phyloP scores from a whole-genome alignment of 2,888 invertebrate genomes.

The Philhelius pedissequus region DNA sequence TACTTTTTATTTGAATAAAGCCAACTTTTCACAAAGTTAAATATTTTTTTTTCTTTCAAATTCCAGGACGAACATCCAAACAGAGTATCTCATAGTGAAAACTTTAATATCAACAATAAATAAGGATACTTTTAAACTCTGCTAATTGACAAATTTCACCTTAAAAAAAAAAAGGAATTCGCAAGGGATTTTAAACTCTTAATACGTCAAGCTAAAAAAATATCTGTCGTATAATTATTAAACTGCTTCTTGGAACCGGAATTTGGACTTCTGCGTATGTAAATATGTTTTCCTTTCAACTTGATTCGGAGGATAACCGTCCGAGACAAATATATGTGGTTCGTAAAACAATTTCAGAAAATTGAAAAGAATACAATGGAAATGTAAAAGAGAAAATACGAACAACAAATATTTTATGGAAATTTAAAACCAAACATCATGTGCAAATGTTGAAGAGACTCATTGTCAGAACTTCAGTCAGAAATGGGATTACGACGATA shows the following conservation, averaged over 20 bases:
- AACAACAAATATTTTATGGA: not conserved
- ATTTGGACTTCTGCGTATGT: not conserved
- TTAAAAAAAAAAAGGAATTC: not conserved
- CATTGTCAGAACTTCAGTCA: slow-evolving; percentile 40
- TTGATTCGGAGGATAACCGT: slow-evolving; percentile 16
- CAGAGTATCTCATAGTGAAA: not conserved
- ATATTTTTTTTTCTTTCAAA: not conserved
- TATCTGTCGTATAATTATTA: slow-evolving; percentile 30
- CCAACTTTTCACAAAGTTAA: not conserved
- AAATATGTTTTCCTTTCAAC: slow-evolving; percentile 38
- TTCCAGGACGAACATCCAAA: not conserved
- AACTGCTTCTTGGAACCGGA: slow-evolving; percentile 19
- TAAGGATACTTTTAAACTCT: too few species aligned
- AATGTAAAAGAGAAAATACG: not conserved
- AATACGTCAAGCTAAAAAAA: not conserved
- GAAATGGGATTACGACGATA: slow-evolving; percentile 68
- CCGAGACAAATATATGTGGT: slow-evolving; percentile 15
- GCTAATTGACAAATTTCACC: not conserved
- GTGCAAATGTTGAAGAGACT: slow-evolving; percentile 62
- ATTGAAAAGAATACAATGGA: slow-evolving; percentile 3
- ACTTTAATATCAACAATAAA: not conserved
- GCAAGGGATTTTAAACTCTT: not conserved
- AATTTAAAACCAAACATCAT: slow-evolving; percentile 33
- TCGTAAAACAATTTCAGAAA: slow-evolving; percentile 8
- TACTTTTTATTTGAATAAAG: not conserved